A percentile compares a stretch with the other conserved stretches of the same genome.
These are phyloP conservation scores for Batillaria attramentaria DNA, from an alignment of 1,140 invertebrate species.

Conservation along the genomic window DNA sequence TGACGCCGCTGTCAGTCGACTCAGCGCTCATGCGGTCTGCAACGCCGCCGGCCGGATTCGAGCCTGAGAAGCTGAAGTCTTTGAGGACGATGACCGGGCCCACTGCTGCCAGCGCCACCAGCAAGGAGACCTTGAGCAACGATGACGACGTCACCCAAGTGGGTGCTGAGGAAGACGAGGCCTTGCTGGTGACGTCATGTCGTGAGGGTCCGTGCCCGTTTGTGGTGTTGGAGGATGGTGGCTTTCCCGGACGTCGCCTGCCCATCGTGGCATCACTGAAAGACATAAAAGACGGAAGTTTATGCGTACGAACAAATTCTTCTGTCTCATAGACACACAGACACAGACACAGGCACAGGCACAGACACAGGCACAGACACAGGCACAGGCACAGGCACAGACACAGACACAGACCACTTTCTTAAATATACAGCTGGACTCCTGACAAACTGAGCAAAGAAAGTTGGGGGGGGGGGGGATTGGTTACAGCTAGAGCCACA, in stretches of 20 bases:
- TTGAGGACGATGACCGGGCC: conserved; percentile 16
- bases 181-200: not conserved
- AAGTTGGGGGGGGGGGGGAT: too few species aligned
- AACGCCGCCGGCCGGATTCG: not conserved
- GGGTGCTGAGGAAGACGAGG: not conserved
- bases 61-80: not conserved
- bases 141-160: not conserved
- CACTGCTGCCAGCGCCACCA: not conserved
- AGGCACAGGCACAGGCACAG: not conserved
- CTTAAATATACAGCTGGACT: too few species aligned
- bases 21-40: too few species aligned
- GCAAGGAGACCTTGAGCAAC: not conserved
- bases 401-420: not conserved
- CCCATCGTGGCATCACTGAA: not conserved
- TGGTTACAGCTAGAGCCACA: too few species aligned
- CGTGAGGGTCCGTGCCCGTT: not conserved
- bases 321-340: not conserved
- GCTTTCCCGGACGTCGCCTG: not conserved
- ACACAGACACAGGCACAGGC: not conserved
- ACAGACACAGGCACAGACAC: not conserved
- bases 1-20: not conserved
- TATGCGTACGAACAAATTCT: not conserved
- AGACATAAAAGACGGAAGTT: not conserved
- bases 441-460: too few species aligned
- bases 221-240: not conserved